Conservation (phyloP, 2,888 invertebrate species). For the Nomada fucata region DNA sequence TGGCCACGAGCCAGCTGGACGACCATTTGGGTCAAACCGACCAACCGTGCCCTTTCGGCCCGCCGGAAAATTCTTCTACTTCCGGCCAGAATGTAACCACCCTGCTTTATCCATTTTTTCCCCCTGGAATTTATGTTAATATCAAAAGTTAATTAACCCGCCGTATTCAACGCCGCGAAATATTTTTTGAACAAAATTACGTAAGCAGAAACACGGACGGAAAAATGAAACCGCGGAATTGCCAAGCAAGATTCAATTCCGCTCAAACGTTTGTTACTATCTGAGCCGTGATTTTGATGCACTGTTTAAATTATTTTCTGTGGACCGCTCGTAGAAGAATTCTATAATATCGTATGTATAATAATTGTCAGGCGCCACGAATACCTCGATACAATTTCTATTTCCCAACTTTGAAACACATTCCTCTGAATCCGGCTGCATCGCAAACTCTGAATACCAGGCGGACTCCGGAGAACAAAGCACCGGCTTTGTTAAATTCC, state of each 20-base stretch:
- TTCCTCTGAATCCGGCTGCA: slow-evolving; percentile 1
- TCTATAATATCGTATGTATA: no score
- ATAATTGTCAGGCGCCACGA: neutral
- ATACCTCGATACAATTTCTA: neutral
- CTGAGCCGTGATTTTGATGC: no score
- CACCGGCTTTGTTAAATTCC: neutral
- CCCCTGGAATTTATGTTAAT: neutral
- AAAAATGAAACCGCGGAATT: no score
- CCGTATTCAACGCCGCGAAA: neutral
- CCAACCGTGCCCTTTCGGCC: slow-evolving; percentile 28
- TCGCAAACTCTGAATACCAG: no score
- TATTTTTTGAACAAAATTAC: no score
- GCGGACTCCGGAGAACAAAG: neutral
- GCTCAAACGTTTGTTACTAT: no score
- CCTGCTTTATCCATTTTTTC: neutral
- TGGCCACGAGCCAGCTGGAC: slow-evolving; percentile 79
- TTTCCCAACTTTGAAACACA: slow-evolving; percentile 21
- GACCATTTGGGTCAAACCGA: slow-evolving; percentile 78
- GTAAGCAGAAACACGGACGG: no score
- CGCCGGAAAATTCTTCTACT: slow-evolving; percentile 27
- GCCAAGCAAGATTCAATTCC: no score
- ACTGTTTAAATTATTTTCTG: neutral
- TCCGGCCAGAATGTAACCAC: neutral
- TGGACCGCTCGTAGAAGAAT: neutral
- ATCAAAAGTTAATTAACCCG: slow-evolving; percentile 1